phyloP scores from a whole-genome alignment of 1,140 invertebrate genomes.

The Acromyrmex charruanus region DNA sequence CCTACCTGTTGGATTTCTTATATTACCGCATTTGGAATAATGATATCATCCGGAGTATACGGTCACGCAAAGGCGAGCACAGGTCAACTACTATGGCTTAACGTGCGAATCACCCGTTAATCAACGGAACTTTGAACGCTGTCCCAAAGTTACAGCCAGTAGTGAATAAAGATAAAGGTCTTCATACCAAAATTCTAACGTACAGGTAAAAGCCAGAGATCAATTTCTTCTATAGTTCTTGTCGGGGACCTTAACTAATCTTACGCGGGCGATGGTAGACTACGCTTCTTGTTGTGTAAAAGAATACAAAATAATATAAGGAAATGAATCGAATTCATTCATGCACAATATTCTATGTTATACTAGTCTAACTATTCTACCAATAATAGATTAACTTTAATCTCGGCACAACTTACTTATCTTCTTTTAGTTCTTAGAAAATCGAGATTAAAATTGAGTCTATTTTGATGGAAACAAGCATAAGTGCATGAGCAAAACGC shows the following conservation, averaged over 20 bases:
- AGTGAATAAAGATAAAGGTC: conserved; percentile 22
- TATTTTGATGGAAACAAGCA: no score
- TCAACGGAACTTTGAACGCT: conserved; percentile 29
- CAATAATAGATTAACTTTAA: no score
- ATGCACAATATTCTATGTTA: neutral
- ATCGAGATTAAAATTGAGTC: no score
- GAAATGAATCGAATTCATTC: neutral
- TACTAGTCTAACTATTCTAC: no score
- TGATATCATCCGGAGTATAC: conserved; percentile 12
- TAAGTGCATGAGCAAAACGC: no score
- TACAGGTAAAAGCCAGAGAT: conserved; percentile 39
- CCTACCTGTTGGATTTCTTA: conserved; percentile 67
- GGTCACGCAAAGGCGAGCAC: conserved; percentile 37
- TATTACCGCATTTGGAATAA: conserved; percentile 27
- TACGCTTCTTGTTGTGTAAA: neutral
- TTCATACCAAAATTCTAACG: neutral
- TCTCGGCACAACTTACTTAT: no score
- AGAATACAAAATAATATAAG: neutral
- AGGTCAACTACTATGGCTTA: neutral
- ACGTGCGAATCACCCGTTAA: conserved; percentile 40
- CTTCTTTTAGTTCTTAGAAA: no score
- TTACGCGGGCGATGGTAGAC: neutral
- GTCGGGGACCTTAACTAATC: neutral
- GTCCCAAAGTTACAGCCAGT: neutral
- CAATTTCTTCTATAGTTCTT: conserved; percentile 21